Conservation (phyloP, 2,888 invertebrate species). For the Julus scandinavius region DNA sequence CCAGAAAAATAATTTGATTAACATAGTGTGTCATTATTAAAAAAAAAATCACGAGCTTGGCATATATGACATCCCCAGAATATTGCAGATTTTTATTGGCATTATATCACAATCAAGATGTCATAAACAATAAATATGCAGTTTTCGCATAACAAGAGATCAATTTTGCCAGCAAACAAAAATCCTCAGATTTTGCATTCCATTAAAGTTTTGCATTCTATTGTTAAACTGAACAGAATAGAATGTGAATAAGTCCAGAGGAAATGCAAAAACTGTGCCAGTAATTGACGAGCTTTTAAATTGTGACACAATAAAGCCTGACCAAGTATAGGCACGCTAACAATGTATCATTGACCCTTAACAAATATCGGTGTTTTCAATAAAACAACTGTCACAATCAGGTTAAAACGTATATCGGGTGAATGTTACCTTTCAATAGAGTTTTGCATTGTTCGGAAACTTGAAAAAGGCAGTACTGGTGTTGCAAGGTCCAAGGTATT, state of each 20-base stretch:
- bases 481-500: constrained; percentile 8
- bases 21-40: background rate
- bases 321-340: too few species aligned
- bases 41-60: background rate
- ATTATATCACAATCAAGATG: background rate
- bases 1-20: background rate
- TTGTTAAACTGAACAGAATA: background rate
- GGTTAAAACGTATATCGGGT: background rate
- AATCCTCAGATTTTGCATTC: background rate
- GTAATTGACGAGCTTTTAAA: background rate
- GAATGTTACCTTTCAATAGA: background rate
- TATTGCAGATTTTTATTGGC: background rate
- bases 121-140: constrained; percentile 2
- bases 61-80: background rate
- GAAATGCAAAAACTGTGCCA: background rate
- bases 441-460: background rate
- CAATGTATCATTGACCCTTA: background rate
- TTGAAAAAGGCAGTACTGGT: constrained; percentile 1
- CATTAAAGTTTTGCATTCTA: background rate
- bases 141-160: background rate
- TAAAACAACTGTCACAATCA: background rate
- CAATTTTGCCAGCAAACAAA: background rate
- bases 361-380: background rate
- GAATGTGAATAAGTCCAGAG: background rate
- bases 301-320: too few species aligned